These are phyloP conservation scores for Microctonus brassicae DNA, from an alignment of 2,888 invertebrate genomes.

Conservation along the genomic window DNA sequence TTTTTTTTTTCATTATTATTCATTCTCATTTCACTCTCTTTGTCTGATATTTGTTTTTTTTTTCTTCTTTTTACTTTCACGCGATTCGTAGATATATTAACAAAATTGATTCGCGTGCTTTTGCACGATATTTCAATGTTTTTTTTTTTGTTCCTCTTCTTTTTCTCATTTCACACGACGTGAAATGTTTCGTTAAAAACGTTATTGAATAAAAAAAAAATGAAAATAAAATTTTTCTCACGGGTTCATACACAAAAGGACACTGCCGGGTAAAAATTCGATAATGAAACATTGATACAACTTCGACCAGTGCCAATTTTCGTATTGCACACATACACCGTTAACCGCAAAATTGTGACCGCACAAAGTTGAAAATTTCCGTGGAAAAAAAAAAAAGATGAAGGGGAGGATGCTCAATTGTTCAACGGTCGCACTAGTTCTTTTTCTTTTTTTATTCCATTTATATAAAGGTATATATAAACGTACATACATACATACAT, in stretches of 20 bases:
- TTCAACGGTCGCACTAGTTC: background rate
- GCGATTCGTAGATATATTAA: background rate
- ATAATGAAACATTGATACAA: constrained; percentile 17
- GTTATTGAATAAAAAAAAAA: background rate
- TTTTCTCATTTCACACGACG: background rate
- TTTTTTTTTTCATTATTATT: background rate
- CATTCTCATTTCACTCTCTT: background rate
- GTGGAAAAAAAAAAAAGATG: constrained; percentile 31
- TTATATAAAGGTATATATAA: background rate
- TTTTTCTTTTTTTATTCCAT: background rate
- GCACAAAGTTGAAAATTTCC: constrained; percentile 62
- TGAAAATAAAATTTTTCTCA: background rate
- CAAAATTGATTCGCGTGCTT: background rate
- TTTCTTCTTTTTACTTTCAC: constrained; percentile 15
- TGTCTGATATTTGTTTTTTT: background rate
- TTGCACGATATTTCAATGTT: constrained; percentile 13
- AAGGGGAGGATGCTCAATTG: too few relatives aligned
- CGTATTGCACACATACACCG: too few relatives aligned
- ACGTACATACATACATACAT: background rate
- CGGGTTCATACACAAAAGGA: constrained; percentile 34
- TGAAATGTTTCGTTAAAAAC: background rate
- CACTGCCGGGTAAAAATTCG: background rate
- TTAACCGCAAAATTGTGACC: constrained; percentile 49
- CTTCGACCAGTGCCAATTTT: constrained; percentile 1
- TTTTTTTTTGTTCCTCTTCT: background rate